Base-by-base conservation (phyloP, 2,113 vertebrate genomes). In the Pelecanoides urinatrix region DNA sequence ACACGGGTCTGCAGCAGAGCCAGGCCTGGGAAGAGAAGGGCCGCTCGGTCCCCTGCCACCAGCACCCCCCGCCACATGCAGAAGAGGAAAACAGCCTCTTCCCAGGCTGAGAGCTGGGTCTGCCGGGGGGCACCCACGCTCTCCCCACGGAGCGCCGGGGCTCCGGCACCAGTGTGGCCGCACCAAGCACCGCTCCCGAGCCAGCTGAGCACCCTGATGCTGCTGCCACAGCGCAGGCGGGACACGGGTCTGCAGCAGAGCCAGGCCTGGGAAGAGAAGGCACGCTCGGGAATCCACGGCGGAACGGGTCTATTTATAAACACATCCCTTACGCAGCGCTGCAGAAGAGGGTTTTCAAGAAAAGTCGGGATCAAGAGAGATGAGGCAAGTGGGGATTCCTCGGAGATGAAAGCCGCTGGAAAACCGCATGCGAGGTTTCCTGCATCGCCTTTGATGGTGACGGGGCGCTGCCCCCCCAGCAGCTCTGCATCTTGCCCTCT, bases 81-180 rank as follows among this genome's bases (percentile, higher is more conserved):
- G n/a, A n/a, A n/a, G n/a, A n/a, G n/a, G n/a, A n/a, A n/a, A n/a
- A n/a, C n/a, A n/a, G n/a, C n/a, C n/a, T n/a, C n/a, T n/a, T n/a
- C n/a, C n/a, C n/a, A n/a, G n/a, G n/a, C n/a, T n/a, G n/a, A n/a
- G n/a, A n/a, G n/a, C n/a, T n/a, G n/a, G 52, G 3, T 23, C 22
- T 8, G 18, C 2, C 2, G 29, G 73, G 42, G 44, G 70, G 19
- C 3, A 13, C 16, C 9, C 52, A 10, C 1, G 5, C 30, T 36
- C 34, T 13, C 26, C 77, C 49, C 38, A 0, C 0, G 1, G 27
- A 8, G 68, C 10, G 0, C 13, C 2, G 0, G n/a, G 17, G 52
- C 38, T 58, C 49, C 1, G 9, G 71, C 38, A 52, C 11, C 49
- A 3, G 23, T 3, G 7, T 11, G 50, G 56, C 36, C 7, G 1